Percentiles rank a stretch among this genome's conserved stretches.
phyloP scores from a whole-genome alignment of 2,888 invertebrate genomes.

The Peribatodes rhomboidaria region DNA sequence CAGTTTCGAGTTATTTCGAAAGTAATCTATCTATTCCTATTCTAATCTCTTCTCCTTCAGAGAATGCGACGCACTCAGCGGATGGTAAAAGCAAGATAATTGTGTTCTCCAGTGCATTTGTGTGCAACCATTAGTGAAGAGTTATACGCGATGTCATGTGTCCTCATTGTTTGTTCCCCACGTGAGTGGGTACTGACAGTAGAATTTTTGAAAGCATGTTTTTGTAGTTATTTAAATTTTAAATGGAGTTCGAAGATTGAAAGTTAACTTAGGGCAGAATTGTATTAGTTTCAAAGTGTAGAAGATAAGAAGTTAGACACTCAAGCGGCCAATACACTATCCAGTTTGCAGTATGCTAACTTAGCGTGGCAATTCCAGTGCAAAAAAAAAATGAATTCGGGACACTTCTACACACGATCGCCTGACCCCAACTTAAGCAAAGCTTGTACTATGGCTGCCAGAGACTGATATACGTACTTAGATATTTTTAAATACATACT shows the following conservation, averaged over 20 bases:
- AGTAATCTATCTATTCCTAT: background rate
- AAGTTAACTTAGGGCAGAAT: too few relatives aligned
- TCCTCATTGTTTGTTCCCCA: constrained; percentile 9
- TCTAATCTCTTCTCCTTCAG: constrained; percentile 3
- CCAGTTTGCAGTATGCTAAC: too few relatives aligned
- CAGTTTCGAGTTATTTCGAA: background rate
- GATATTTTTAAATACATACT: too few relatives aligned
- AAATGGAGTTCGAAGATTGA: background rate
- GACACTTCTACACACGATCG: too few relatives aligned
- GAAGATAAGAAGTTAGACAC: too few relatives aligned
- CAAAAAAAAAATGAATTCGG: too few relatives aligned
- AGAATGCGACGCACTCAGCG: constrained; percentile 23
- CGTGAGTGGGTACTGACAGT: background rate
- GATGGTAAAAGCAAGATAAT: constrained; percentile 37
- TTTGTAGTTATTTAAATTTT: background rate
- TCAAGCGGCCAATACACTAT: too few relatives aligned
- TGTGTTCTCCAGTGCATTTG: constrained; percentile 35
- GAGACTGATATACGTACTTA: too few relatives aligned
- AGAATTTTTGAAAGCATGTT: background rate
- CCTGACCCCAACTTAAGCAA: too few relatives aligned
- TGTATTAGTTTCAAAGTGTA: too few relatives aligned
- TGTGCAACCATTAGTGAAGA: constrained; percentile 29
- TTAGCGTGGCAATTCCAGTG: too few relatives aligned
- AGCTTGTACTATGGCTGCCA: too few relatives aligned
- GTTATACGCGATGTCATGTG: constrained; percentile 27